Percentiles rank a stretch among this genome's conserved stretches.
These are phyloP conservation scores for Amphilophus citrinellus DNA, from an alignment of 2,113 vertebrate genomes.

Conservation along the genomic window DNA sequence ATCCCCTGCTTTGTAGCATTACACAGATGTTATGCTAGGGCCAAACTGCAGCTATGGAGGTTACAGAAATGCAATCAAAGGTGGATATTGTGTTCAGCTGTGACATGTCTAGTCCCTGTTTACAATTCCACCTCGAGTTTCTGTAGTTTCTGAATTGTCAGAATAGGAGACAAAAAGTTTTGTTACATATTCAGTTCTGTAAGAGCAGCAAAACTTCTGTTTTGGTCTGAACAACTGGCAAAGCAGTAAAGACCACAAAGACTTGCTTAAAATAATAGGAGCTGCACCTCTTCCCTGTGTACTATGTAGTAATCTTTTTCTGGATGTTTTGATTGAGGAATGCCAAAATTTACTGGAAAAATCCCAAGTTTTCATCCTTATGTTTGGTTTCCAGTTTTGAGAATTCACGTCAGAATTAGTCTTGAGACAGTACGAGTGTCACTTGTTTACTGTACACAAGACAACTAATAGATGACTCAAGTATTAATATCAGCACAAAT, in stretches of 20 bases:
- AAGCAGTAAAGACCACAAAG: neutral
- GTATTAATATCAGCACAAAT: conserved; percentile 27
- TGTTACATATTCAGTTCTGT: conserved; percentile 25
- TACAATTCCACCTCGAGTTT: conserved; percentile 44
- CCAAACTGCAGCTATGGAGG: conserved; percentile 24
- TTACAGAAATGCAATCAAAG: conserved; percentile 32
- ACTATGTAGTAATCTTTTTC: conserved; percentile 6
- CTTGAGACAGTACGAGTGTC: neutral
- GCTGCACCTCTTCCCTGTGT: conserved; percentile 11
- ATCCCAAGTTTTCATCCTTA: neutral
- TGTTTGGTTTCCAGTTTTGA: conserved; percentile 15
- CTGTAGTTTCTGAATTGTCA: conserved; percentile 14
- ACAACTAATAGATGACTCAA: neutral
- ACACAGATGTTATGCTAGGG: conserved; percentile 11
- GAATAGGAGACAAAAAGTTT: conserved; percentile 20
- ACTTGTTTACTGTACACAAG: neutral
- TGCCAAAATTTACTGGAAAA: conserved; percentile 23
- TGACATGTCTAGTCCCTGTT: conserved; percentile 31
- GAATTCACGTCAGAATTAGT: neutral
- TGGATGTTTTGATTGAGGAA: conserved; percentile 28
- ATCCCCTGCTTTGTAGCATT: conserved; percentile 36
- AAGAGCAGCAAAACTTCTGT: neutral
- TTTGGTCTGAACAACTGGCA: conserved; percentile 4
- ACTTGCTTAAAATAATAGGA: conserved; percentile 6
- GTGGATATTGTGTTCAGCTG: conserved; percentile 34